These are phyloP conservation scores for Cinclus mexicanus DNA, from an alignment of 2,113 vertebrate species.

Conservation along the genomic window DNA sequence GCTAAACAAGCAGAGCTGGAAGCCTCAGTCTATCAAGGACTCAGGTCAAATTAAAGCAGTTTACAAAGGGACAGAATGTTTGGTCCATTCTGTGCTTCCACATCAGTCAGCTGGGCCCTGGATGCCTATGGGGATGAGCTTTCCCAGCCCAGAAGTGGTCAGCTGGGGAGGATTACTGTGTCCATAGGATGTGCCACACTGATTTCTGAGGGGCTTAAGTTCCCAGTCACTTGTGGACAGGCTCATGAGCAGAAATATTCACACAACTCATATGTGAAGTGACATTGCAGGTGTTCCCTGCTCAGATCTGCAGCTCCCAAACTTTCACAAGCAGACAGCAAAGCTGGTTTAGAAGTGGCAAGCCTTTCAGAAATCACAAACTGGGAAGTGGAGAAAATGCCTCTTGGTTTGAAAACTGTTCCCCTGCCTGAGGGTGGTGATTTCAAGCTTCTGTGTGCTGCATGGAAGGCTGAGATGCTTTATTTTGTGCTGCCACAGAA, in stretches of 20 bases:
- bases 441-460: background rate
- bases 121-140: background rate
- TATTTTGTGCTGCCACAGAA: background rate
- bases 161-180: background rate
- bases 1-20: constrained; percentile 23
- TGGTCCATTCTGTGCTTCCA: background rate
- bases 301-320: background rate
- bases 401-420: background rate
- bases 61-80: background rate
- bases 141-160: background rate
- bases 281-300: background rate
- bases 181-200: background rate
- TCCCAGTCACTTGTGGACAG: fast-evolving
- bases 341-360: background rate
- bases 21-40: background rate
- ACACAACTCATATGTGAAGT: background rate
- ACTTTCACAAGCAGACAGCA: background rate
- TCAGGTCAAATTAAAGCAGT: background rate
- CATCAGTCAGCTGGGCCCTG: background rate
- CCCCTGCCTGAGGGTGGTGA: background rate
- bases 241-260: background rate
- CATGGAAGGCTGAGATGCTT: background rate
- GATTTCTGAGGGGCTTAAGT: background rate
- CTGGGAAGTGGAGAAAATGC: background rate
- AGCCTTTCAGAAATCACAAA: background rate